Conservation (phyloP, 2,113 vertebrate species). For the Calyptommatus sinebrachiatus region DNA sequence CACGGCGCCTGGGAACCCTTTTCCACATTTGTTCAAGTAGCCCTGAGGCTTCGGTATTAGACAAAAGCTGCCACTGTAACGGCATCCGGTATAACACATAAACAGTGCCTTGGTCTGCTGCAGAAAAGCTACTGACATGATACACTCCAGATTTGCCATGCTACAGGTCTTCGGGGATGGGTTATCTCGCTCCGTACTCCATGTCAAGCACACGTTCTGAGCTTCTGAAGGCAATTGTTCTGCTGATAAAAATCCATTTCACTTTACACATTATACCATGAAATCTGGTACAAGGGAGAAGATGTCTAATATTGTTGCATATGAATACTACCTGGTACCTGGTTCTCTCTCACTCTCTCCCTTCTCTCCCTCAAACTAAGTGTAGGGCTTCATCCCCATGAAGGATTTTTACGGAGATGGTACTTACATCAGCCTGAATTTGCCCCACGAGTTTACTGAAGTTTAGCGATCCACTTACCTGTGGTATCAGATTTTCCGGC, state of each 20-base stretch:
- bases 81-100: neutral
- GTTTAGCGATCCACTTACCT: too few relatives aligned
- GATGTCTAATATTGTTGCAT: too few relatives aligned
- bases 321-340: too few relatives aligned
- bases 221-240: neutral
- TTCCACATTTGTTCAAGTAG: neutral
- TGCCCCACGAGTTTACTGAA: too few relatives aligned
- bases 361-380: too few relatives aligned
- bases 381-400: too few relatives aligned
- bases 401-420: too few relatives aligned
- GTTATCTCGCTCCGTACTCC: neutral
- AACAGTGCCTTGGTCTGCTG: neutral
- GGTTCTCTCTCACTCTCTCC: too few relatives aligned
- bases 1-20: neutral
- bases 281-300: conserved; percentile 1
- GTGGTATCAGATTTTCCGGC: too few relatives aligned
- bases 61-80: neutral
- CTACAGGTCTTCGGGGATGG: neutral
- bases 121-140: neutral
- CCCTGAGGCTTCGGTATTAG: neutral
- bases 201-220: neutral
- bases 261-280: neutral
- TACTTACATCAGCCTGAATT: too few relatives aligned
- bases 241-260: neutral
- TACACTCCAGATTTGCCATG: neutral